Conservation (phyloP, 1,140 invertebrate species). For the Andrena cerasifolii region DNA sequence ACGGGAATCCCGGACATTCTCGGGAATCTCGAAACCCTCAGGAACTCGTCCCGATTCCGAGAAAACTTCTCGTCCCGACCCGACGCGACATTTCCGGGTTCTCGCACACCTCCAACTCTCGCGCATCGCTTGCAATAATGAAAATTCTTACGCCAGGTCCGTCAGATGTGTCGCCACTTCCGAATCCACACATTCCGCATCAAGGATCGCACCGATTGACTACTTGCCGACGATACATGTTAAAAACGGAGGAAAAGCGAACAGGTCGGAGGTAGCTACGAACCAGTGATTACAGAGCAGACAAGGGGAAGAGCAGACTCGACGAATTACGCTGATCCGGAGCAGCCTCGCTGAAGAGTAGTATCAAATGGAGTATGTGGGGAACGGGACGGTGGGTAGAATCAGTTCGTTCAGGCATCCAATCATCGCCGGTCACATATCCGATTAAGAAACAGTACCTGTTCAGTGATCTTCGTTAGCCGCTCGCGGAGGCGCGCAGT, state of each 20-base stretch:
- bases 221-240: slow-evolving; percentile 84
- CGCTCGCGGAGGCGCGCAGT: neutral
- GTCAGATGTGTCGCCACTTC: slow-evolving; percentile 89
- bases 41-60: too few species aligned
- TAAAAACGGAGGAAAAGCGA: slow-evolving; percentile 75
- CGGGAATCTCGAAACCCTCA: too few species aligned
- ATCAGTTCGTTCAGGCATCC: slow-evolving; percentile 6
- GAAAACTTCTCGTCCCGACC: too few species aligned
- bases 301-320: slow-evolving; percentile 54
- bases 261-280: slow-evolving; percentile 41
- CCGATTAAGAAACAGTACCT: slow-evolving; percentile 23
- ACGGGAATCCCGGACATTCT: too few species aligned
- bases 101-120: too few species aligned
- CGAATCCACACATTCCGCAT: slow-evolving; percentile 87
- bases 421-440: slow-evolving; percentile 11
- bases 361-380: neutral
- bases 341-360: neutral
- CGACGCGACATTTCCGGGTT: too few species aligned
- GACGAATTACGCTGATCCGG: neutral
- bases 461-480: slow-evolving; percentile 21
- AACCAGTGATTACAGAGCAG: slow-evolving; percentile 39
- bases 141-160: slow-evolving; percentile 81
- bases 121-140: too few species aligned
- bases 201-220: slow-evolving; percentile 84
- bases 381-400: neutral